These are phyloP conservation scores for Lepidurus apus DNA, from an alignment of 1,140 invertebrate genomes.

Conservation along the genomic window DNA sequence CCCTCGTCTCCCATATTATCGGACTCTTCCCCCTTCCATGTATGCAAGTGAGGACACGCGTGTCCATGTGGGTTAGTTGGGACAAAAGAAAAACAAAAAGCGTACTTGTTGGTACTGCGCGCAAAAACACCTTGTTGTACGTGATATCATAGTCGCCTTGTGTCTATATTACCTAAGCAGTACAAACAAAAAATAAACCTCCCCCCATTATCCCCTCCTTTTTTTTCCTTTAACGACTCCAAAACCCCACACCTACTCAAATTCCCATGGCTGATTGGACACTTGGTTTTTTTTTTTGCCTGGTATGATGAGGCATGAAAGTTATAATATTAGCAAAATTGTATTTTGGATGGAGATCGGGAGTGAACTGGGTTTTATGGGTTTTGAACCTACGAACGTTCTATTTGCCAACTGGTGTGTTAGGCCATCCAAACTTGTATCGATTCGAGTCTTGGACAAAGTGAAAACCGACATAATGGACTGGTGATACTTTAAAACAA, in stretches of 20 bases:
- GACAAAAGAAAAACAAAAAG: neutral
- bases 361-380: neutral
- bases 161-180: constrained; percentile 22
- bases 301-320: neutral
- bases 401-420: neutral
- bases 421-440: neutral
- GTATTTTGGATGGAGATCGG: neutral
- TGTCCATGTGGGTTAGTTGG: neutral
- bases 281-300: neutral
- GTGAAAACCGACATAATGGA: neutral
- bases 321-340: neutral
- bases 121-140: constrained; percentile 18
- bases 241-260: neutral
- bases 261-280: constrained; percentile 4
- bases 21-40: neutral
- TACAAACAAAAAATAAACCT: neutral
- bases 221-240: neutral
- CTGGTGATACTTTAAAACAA: neutral
- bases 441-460: neutral
- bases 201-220: neutral
- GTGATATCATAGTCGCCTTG: constrained; percentile 12
- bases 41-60: constrained; percentile 7
- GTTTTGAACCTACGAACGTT: constrained; percentile 9
- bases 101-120: constrained; percentile 11
- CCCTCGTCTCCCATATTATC: neutral